Percentiles rank a stretch among this genome's conserved stretches.
Evolutionary conservation across 2,888 invertebrate genomes (phyloP).

Genomic region (Tortricodes alternella): DNA sequence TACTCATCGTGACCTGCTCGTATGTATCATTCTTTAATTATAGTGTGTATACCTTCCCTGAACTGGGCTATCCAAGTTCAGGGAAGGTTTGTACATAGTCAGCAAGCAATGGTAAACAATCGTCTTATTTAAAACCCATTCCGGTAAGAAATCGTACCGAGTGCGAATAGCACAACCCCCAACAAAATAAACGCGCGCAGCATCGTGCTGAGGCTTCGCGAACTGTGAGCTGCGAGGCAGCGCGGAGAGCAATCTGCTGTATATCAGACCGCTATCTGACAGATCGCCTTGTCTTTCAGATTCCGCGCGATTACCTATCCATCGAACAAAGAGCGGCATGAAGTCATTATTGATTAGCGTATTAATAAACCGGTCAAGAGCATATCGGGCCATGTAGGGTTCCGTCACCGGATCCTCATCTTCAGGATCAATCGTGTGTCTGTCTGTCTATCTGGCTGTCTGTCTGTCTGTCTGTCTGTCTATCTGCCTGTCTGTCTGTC

Average conservation of each 20-base stretch:
- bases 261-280: not conserved
- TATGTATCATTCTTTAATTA: not conserved
- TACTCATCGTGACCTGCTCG: constrained; percentile 37
- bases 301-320: not conserved
- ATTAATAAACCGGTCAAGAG: too few species aligned
- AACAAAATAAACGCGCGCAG: not conserved
- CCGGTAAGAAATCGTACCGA: not conserved
- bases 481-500: too few species aligned
- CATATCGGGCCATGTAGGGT: too few species aligned
- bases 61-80: not conserved
- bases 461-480: too few species aligned
- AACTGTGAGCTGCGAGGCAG: not conserved
- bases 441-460: too few species aligned
- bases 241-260: not conserved
- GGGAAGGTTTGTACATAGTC: too few species aligned
- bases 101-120: too few species aligned
- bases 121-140: not conserved
- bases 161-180: not conserved
- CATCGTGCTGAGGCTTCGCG: not conserved
- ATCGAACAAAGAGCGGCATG: not conserved
- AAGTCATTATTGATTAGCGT: not conserved
- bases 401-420: too few species aligned
- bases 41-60: too few species aligned
- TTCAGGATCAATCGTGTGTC: too few species aligned
- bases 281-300: not conserved